A percentile compares a stretch with the other conserved stretches of the same genome.
phyloP scores from a whole-genome alignment of 2,888 invertebrate species.

The Nomada goodeniana region DNA sequence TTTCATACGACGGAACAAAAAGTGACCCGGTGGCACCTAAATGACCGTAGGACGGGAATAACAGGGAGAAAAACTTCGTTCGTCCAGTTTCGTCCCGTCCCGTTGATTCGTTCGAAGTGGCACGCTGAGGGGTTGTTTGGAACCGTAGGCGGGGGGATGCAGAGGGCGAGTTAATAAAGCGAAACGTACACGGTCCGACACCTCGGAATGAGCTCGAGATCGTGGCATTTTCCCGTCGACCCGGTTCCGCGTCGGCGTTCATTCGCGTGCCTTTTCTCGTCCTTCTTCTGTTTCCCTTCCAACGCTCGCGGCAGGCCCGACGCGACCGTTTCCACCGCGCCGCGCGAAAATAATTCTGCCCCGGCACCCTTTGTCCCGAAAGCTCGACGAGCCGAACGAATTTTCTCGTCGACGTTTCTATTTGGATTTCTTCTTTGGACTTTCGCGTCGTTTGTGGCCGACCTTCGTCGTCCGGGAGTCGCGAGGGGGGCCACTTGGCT shows the following conservation, averaged over 20 bases:
- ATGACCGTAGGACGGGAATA: not conserved
- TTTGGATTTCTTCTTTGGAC: not conserved
- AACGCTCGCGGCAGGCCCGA: too few relatives aligned
- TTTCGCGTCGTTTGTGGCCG: not conserved
- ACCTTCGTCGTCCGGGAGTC: not conserved
- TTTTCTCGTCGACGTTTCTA: not conserved
- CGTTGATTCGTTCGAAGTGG: not conserved
- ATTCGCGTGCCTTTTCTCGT: conserved; percentile 4
- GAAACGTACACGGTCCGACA: conserved; percentile 55
- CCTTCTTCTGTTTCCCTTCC: not conserved
- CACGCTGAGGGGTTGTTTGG: not conserved
- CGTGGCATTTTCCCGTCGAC: conserved; percentile 55
- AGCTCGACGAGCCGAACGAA: conserved; percentile 18
- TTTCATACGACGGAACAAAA: not conserved
- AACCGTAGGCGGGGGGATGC: not conserved
- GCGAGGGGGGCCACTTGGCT: not conserved
- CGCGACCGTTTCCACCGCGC: not conserved
- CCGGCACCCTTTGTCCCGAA: conserved; percentile 25
- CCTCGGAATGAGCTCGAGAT: conserved; percentile 30
- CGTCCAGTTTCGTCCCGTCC: not conserved
- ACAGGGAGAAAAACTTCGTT: not conserved
- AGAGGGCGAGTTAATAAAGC: conserved; percentile 54
- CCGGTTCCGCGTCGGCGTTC: conserved; percentile 38
- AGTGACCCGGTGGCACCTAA: not conserved
- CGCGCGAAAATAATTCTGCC: conserved; percentile 36